phyloP scores from a whole-genome alignment of 2,113 vertebrate species.

The Plotosus lineatus region DNA sequence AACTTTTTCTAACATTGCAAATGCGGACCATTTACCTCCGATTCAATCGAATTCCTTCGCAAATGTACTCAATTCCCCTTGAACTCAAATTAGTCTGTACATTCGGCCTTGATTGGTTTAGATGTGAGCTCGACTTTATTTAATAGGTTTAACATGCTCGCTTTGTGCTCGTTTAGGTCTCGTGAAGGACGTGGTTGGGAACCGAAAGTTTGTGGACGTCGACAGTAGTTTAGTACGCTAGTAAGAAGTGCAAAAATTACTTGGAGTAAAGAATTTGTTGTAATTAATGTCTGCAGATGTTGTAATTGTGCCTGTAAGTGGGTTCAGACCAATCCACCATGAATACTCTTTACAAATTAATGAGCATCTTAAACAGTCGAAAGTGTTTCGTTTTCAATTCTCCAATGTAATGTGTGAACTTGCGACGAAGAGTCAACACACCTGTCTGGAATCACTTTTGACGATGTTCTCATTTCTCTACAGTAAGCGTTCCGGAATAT shows the following conservation, averaged over 20 bases:
- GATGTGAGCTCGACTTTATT: too few species aligned
- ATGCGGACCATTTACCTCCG: too few species aligned
- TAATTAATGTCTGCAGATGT: not conserved
- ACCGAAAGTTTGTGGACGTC: not conserved
- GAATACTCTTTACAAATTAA: not conserved
- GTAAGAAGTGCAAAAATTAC: not conserved
- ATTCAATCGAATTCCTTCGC: too few species aligned
- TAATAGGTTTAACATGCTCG: too few species aligned
- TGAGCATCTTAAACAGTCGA: not conserved
- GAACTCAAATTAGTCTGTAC: too few species aligned
- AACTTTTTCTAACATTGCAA: too few species aligned
- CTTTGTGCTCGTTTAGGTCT: not conserved
- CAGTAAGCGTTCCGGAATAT: not conserved
- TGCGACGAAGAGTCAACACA: not conserved
- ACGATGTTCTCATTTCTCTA: not conserved
- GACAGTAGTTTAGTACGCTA: not conserved
- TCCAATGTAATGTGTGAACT: not conserved
- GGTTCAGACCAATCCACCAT: not conserved
- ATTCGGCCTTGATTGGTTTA: too few species aligned
- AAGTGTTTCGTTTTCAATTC: not conserved
- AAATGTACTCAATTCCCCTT: too few species aligned
- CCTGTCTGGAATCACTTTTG: not conserved
- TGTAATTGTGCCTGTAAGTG: not conserved
- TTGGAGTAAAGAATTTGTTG: not conserved
- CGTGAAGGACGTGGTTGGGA: not conserved